These are phyloP conservation scores for Acanthopleura granulata DNA, from an alignment of 2,888 invertebrate genomes.

Conservation along the genomic window DNA sequence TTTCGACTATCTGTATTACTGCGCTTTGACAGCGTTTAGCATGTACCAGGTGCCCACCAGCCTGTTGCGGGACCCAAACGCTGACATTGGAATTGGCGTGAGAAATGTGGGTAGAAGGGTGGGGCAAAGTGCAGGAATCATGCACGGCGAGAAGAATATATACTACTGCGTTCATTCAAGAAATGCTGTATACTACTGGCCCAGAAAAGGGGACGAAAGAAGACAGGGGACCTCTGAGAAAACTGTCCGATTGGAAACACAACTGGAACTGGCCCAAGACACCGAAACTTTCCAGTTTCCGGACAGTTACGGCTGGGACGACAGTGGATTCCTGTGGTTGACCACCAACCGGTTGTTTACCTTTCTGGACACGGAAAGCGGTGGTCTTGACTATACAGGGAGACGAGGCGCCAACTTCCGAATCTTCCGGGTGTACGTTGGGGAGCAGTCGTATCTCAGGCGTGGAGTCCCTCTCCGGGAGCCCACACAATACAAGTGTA, in stretches of 20 bases:
- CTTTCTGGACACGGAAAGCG: too few relatives aligned
- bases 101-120: constrained; percentile 43
- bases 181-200: constrained; percentile 47
- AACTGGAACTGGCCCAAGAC: constrained; percentile 1
- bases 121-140: constrained; percentile 34
- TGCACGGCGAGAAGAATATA: constrained; percentile 26
- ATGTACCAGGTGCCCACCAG: constrained; percentile 38
- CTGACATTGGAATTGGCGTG: constrained; percentile 34
- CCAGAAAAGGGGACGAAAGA: constrained; percentile 31
- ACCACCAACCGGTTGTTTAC: constrained; percentile 42
- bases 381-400: too few relatives aligned
- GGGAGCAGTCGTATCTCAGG: too few relatives aligned
- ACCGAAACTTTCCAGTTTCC: constrained; percentile 45
- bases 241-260: constrained; percentile 29
- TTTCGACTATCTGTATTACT: constrained; percentile 49
- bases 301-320: constrained; percentile 47
- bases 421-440: too few relatives aligned
- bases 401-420: too few relatives aligned
- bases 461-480: too few relatives aligned
- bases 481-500: too few relatives aligned
- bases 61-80: constrained; percentile 20
- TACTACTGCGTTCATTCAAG: constrained; percentile 39
- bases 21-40: constrained; percentile 41
- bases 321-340: constrained; percentile 49
- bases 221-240: constrained; percentile 32